Evolutionary conservation across 2,797 vertebrate genomes (phyloP).

Genomic region (Gorsachius magnificus): DNA sequence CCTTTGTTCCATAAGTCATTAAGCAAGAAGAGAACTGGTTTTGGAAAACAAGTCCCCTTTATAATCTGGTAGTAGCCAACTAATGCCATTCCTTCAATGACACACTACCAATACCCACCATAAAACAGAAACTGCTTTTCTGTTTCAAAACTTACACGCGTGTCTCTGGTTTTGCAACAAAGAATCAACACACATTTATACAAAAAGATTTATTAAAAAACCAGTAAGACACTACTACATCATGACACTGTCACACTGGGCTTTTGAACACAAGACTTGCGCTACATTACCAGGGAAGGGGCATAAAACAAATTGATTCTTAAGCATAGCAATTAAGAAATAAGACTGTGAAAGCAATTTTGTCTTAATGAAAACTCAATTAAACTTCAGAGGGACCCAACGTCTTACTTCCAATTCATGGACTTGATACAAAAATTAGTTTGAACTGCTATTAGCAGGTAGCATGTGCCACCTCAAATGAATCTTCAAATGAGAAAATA

Average conservation of each 20-base stretch:
- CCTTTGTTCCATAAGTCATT: background rate
- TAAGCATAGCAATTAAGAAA: conserved; percentile 83
- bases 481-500: conserved; percentile 87
- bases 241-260: conserved; percentile 83
- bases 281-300: conserved; percentile 78
- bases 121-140: background rate
- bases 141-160: background rate
- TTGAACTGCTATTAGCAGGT: conserved; percentile 85
- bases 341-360: conserved; percentile 83
- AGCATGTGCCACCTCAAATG: conserved; percentile 83
- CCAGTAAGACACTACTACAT: conserved; percentile 82
- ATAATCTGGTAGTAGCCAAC: background rate
- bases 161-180: conserved; percentile 42
- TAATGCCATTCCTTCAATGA: background rate
- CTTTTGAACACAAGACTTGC: conserved; percentile 81
- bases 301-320: conserved; percentile 78
- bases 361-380: conserved; percentile 81
- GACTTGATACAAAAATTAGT: conserved; percentile 83
- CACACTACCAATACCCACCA: rapidly evolving
- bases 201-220: conserved; percentile 88
- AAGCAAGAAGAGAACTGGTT: background rate
- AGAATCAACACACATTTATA: conserved; percentile 72
- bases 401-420: conserved; percentile 80
- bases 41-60: background rate
- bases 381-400: conserved; percentile 80